Conservation (phyloP, 2,888 invertebrate species). For the Scaptomyza reducta region DNA sequence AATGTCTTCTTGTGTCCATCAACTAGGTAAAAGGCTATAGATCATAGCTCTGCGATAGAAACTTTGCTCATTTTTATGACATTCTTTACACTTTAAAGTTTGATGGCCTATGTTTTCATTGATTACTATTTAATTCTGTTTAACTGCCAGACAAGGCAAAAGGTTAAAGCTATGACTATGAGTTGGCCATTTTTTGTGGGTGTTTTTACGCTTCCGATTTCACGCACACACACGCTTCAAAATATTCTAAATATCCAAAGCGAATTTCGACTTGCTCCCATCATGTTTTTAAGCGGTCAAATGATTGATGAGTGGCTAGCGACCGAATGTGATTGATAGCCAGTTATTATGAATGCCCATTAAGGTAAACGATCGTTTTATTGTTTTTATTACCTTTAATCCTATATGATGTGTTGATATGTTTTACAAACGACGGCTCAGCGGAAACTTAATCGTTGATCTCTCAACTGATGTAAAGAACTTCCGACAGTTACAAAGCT, state of each 20-base stretch:
- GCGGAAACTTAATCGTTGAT: constrained; percentile 26
- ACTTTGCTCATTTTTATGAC: background rate
- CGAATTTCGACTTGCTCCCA: constrained; percentile 34
- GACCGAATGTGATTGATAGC: constrained; percentile 61
- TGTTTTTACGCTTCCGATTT: constrained; percentile 44
- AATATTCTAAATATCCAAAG: constrained; percentile 2
- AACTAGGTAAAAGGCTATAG: constrained; percentile 37
- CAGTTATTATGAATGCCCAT: constrained; percentile 58
- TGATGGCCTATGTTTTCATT: background rate
- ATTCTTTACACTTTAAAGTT: background rate
- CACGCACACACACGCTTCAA: constrained; percentile 11
- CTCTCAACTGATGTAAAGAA: constrained; percentile 17
- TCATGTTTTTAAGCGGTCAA: constrained; percentile 34
- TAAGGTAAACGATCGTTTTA: constrained; percentile 62
- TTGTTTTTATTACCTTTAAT: constrained; percentile 64
- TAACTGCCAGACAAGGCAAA: constrained; percentile 33
- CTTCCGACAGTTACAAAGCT: constrained; percentile 41
- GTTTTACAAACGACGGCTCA: constrained; percentile 47
- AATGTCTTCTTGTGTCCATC: background rate
- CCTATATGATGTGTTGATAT: constrained; percentile 55
- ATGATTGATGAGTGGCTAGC: constrained; percentile 54
- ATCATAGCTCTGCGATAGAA: background rate
- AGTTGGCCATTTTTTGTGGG: constrained; percentile 34
- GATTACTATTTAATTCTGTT: background rate
- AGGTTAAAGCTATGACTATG: constrained; percentile 52